phyloP scores from a whole-genome alignment of 64 coral and sea anemone species.

The Pachyseris speciosa region DNA sequence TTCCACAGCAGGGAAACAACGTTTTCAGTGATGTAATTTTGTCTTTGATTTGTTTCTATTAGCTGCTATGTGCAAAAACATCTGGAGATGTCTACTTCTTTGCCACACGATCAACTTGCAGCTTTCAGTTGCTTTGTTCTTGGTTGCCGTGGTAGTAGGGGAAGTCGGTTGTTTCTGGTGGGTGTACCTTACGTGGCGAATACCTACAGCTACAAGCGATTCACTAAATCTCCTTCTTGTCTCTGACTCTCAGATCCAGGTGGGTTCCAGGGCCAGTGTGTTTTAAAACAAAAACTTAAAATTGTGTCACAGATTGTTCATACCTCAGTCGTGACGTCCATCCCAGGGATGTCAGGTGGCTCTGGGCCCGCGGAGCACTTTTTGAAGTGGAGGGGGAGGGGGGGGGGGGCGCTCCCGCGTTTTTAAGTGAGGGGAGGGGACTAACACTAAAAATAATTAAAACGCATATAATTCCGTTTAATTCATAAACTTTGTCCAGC shows the following conservation, averaged over 20 bases:
- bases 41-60: not conserved
- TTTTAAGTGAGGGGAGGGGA: no score
- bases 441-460: no score
- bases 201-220: not conserved
- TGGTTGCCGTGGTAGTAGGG: not conserved
- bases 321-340: no score
- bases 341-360: no score
- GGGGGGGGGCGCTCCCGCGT: no score
- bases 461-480: no score
- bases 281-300: not conserved
- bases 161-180: slow-evolving; percentile 23
- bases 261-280: not conserved
- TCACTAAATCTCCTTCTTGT: slow-evolving; percentile 17
- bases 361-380: no score
- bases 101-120: not conserved
- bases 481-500: no score
- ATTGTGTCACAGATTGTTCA: not conserved
- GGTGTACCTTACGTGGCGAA: not conserved
- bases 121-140: not conserved
- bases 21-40: no score
- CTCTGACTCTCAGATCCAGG: slow-evolving; percentile 44
- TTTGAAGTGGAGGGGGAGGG: no score
- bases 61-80: not conserved
- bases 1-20: no score
- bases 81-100: not conserved